phyloP scores from a whole-genome alignment of 2,888 invertebrate species.

The Acanthococcus lagerstroemiae region DNA sequence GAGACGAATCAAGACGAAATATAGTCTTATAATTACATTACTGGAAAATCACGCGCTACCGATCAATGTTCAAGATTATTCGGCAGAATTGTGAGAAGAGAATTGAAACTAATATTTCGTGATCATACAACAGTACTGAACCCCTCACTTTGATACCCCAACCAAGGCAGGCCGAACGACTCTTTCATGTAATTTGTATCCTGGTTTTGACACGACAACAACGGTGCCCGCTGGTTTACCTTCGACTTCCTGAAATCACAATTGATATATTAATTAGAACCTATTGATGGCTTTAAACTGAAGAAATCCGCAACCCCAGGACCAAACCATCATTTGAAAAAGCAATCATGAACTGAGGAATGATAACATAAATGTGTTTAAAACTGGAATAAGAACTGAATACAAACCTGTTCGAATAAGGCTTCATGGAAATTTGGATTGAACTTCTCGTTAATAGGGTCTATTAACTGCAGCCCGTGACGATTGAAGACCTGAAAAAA shows the following conservation, averaged over 20 bases:
- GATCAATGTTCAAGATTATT: too few relatives aligned
- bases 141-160: slow-evolving; percentile 78
- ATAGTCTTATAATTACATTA: too few relatives aligned
- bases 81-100: too few relatives aligned
- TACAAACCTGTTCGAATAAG: slow-evolving; percentile 72
- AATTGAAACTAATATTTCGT: too few relatives aligned
- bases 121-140: too few relatives aligned
- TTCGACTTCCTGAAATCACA: slow-evolving; percentile 53
- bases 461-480: slow-evolving; percentile 78
- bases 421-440: slow-evolving; percentile 96
- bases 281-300: too few relatives aligned
- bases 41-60: too few relatives aligned
- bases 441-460: slow-evolving; percentile 87
- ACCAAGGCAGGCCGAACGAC: slow-evolving; percentile 93
- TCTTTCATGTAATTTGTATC: slow-evolving; percentile 87
- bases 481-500: slow-evolving; percentile 66
- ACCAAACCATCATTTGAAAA: too few relatives aligned
- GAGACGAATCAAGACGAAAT: too few relatives aligned
- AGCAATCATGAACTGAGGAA: background rate
- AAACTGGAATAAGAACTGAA: background rate
- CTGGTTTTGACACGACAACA: slow-evolving; percentile 86
- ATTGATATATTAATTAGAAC: background rate
- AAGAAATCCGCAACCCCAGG: too few relatives aligned
- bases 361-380: background rate
- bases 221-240: slow-evolving; percentile 77